Evolutionary conservation across 2,113 vertebrate genomes (phyloP), one percentile per base, ranked within the genome.

Genomic region (Ciconia maguari): DNA sequence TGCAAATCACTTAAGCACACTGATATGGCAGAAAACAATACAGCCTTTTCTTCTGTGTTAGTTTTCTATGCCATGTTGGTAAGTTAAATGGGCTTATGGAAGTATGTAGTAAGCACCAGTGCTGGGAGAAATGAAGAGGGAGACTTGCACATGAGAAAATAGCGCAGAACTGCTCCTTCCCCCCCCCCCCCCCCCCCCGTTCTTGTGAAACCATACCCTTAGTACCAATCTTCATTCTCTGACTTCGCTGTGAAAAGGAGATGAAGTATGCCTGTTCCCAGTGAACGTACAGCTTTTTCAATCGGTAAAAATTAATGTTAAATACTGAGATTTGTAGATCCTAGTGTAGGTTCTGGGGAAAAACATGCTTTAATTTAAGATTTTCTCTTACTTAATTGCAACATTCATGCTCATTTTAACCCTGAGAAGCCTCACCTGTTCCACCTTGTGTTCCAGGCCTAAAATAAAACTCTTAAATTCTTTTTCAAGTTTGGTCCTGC

Each of bases 211-310:
- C 25, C 5, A 3, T 48, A 20, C 26, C 32, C 20, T 54, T 78
- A 21, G 9, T 85, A 22, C 30, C 2, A 7, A 1, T 38, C 15
- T 52, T 32, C 2, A 0, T 46, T 74, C 13, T 81, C 25, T 8
- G 29, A n/a, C 25, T 64, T 86, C 0, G 0, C 60, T 75, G 15
- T 60, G 60, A 46, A 22, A 27, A 69, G 57, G 13, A n/a, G 32
- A 6, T 78, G 66, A 49, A 0, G 1, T 77, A 21, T 76, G 20
- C 16, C 38, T 60, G 25, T 81, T 90, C 60, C 14, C 13, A 27
- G 15, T 60, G 30, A 54, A 70, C 46, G 38, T 74, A 32, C 29
- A 74, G 13, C 12, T 52, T 65, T 65, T 85, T 74, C 26, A 88
- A 1, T 61, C 3, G 5, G 24, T 85, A 38, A 70, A 92, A 85